Base-by-base conservation (phyloP, 2,113 vertebrate species). In the Epinephelus lanceolatus region DNA sequence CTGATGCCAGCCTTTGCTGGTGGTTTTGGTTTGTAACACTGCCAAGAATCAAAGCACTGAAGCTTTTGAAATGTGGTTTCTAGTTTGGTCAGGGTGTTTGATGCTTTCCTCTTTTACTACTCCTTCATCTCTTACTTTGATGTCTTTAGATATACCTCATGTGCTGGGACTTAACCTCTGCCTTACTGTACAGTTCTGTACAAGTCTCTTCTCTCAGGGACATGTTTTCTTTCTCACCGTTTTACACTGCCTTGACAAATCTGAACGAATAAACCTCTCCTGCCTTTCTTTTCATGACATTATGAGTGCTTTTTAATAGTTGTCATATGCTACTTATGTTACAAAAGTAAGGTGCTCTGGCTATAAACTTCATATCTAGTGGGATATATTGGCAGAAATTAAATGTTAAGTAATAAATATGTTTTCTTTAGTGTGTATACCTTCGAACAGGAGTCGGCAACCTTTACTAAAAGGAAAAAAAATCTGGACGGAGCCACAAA, bases 121-220 rank as follows among this genome's bases (percentile, higher is more conserved):
- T 51, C 8, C 45, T 30, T 56, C 18, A 60, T 55, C 53, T 49
- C 37, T 55, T 56, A 2, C 10, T 53, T 25, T 40, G 3, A 33
- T 72, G 12, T 60, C 59, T 65, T 65, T 75, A 66, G 30, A 84
- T 56, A 83, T 80, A 81, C 68, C 73, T 81, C 76, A 78, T 73
- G 40, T 76, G 61, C 42, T 55, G 73, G 49, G 57, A 79, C 68
- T 79, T 55, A 18, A 55, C 42, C 4, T 89, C 15, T 71, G 86
- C 63, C 14, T 89, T 56, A 57, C 33, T 78, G 42, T 76, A 27
- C 0, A 0, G n/a, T 78, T 76, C 5, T 66, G 69, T 19, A 69
- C 3, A 5, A 68, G 63, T 65, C 47, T 87, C 52, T 73, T 81
- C 59, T 84, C 86, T 91, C 88, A 86, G 89, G 87, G 75, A 85